Base-by-base conservation (phyloP, 2,888 invertebrate species). In the Hoplodrina ambigua region DNA sequence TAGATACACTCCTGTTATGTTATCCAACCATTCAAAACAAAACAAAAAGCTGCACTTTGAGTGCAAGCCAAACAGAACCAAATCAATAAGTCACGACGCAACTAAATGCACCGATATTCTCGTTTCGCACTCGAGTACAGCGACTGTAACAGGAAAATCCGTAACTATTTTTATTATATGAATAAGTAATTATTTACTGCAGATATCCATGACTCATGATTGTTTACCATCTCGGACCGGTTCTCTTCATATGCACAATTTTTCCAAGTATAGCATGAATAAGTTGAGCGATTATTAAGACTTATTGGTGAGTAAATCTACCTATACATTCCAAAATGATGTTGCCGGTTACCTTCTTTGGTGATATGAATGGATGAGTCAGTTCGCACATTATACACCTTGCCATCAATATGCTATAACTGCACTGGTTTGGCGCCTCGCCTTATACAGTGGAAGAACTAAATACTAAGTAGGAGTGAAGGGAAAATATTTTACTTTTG, bases 211-310 rank as follows among this genome's bases (percentile, higher is more conserved):
- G 92, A 93, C 82, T 92, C 92, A 93, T 86, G 80, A 85, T 86
- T 89, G 88, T 90, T 90, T 89, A 88, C 87, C 83, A 87, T 87
- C 84, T 81, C 68, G 81, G 85, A 90, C 90, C 87, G 88, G 91
- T 93, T 93, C 89, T 87, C 78, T 86, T 86, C 81, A 89, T 88
- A 87, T 91, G 89, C 90, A 90, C 85, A 89, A 84, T 87, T 88
- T 91, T 93, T 91, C 91, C 88, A 82, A 89, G 91, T 91, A 93
- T 86, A 89, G 87, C 78, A 90, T 92, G 90, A 89, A 89, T 90
- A 88, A 88, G 85, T 88, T 88, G 75, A 81, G 78, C 80, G 84
- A 87, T 87, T 89, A 88, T 87, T 86, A 84, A 86, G 78, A 78
- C 77, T 78, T 81, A 84, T 83, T 82, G 81, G 86, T 89, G 87